Conservation (phyloP, 2,113 vertebrate genomes). For the Nannobrachium achirus region DNA sequence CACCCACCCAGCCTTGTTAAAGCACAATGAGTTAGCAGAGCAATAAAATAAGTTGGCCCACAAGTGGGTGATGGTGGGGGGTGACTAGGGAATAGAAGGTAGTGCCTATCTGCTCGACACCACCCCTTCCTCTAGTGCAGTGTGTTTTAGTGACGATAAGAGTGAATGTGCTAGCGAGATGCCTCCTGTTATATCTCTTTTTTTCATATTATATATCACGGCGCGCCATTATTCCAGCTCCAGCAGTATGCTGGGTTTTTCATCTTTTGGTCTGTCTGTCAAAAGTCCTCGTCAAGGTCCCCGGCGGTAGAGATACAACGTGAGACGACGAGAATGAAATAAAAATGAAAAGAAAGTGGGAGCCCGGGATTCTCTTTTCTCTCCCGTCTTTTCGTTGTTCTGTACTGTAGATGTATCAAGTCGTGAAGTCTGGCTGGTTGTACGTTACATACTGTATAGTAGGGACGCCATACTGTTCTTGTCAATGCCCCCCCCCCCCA, state of each 20-base stretch:
- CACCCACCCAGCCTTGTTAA: conserved; percentile 37
- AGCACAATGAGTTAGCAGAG: conserved; percentile 42
- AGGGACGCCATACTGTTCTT: conserved; percentile 30
- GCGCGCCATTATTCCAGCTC: conserved; percentile 43
- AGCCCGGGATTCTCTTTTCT: conserved; percentile 33
- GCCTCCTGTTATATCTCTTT: conserved; percentile 3
- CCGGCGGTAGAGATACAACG: conserved; percentile 27
- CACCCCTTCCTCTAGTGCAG: conserved; percentile 24
- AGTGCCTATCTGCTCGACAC: conserved; percentile 25
- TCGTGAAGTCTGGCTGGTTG: conserved; percentile 1
- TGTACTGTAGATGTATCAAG: background rate
- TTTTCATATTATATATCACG: conserved; percentile 1
- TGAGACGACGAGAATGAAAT: conserved; percentile 5
- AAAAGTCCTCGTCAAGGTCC: conserved; percentile 57
- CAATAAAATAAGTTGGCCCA: conserved; percentile 28
- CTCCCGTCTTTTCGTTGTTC: background rate
- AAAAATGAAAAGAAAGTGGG: conserved; percentile 34
- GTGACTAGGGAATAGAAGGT: conserved; percentile 17
- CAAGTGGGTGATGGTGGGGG: conserved; percentile 38
- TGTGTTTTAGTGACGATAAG: conserved; percentile 47
- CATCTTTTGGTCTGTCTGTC: conserved; percentile 53
- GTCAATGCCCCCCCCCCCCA: conserved; percentile 9
- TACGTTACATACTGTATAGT: conserved; percentile 18
- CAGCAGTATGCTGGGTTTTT: conserved; percentile 37
- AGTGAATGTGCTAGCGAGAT: conserved; percentile 51